These are phyloP conservation scores for Halotydeus destructor DNA, from an alignment of 1,140 invertebrate species.

Conservation along the genomic window DNA sequence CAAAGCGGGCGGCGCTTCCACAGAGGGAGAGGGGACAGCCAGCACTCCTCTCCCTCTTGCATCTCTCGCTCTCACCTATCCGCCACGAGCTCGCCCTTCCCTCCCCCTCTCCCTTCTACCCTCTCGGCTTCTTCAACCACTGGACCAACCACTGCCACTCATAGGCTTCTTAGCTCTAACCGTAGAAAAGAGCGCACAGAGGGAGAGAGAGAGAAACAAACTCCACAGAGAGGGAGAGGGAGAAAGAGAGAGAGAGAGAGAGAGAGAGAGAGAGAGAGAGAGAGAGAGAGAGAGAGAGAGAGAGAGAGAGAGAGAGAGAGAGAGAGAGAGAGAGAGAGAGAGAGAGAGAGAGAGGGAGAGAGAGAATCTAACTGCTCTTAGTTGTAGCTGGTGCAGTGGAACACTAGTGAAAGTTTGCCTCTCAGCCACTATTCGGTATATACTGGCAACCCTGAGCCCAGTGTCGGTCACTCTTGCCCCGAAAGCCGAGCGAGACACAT, in stretches of 20 bases:
- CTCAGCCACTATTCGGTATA: background rate
- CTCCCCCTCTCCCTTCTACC: no score
- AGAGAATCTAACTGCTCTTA: background rate
- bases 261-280: no score
- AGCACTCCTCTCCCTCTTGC: no score
- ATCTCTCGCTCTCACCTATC: no score
- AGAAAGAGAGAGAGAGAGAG: background rate
- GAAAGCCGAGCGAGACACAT: background rate
- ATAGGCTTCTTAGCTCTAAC: no score
- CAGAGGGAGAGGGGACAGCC: no score
- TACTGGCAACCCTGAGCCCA: background rate
- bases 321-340: background rate
- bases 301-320: slow-evolving; percentile 1
- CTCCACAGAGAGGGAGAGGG: background rate
- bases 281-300: slow-evolving; percentile 1
- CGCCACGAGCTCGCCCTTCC: no score
- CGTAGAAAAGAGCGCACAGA: no score
- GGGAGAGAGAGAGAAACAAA: no score
- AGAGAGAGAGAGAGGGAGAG: slow-evolving; percentile 2
- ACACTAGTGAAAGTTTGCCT: background rate
- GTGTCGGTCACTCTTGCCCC: background rate
- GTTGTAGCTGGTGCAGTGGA: background rate
- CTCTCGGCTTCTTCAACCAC: no score
- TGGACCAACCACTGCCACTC: no score
- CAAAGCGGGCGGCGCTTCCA: no score